Conservation (phyloP, 2,888 invertebrate genomes). For the Cryptophagus acutangulus region DNA sequence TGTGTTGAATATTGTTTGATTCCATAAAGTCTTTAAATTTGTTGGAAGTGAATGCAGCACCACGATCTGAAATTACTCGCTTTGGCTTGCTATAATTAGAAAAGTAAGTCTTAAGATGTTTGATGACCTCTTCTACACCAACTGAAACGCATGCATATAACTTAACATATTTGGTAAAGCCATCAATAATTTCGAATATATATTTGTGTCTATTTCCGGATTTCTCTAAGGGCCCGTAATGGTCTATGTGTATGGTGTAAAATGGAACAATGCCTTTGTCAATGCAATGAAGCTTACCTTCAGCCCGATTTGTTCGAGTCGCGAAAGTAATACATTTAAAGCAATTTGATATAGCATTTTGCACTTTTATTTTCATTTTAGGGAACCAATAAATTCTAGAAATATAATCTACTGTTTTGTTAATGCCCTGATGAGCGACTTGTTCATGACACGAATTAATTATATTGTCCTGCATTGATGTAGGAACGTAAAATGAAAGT, state of each 20-base stretch:
- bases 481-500: slow-evolving; percentile 24
- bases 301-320: not conserved
- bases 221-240: slow-evolving; percentile 7
- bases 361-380: slow-evolving; percentile 1
- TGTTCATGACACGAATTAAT: slow-evolving; percentile 14
- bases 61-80: slow-evolving; percentile 22
- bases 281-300: slow-evolving; percentile 4
- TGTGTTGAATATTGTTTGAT: slow-evolving; percentile 14
- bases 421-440: slow-evolving; percentile 11
- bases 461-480: slow-evolving; percentile 19
- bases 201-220: not conserved
- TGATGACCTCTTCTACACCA: slow-evolving; percentile 2
- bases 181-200: slow-evolving; percentile 7
- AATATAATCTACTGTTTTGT: slow-evolving; percentile 6
- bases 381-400: slow-evolving; percentile 6
- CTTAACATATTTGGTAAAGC: slow-evolving; percentile 6
- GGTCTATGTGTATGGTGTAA: slow-evolving; percentile 4
- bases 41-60: slow-evolving; percentile 17
- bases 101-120: slow-evolving; percentile 8
- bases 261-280: slow-evolving; percentile 8
- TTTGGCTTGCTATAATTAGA: slow-evolving; percentile 16
- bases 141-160: slow-evolving; percentile 2
- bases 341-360: slow-evolving; percentile 2
- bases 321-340: slow-evolving; percentile 7
- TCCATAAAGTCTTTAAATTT: slow-evolving; percentile 18